Conservation (phyloP, 2,888 invertebrate genomes). For the Rotaria sp. region DNA sequence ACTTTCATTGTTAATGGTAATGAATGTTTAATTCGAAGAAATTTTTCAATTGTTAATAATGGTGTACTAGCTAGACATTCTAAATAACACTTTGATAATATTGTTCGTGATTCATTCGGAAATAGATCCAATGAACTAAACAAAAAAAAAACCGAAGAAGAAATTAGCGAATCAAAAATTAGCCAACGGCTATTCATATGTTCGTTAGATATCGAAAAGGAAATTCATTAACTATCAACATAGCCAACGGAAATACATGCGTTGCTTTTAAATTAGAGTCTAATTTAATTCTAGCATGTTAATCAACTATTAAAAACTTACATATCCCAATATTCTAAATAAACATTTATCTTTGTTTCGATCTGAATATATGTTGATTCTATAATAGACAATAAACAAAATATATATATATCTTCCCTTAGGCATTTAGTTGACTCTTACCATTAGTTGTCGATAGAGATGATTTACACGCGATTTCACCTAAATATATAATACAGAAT, state of each 20-base stretch:
- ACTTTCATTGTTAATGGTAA: neutral
- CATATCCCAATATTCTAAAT: conserved; percentile 20
- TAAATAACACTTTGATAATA: neutral
- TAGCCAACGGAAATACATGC: neutral
- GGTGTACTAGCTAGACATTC: neutral
- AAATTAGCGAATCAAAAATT: neutral
- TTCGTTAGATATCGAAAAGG: neutral
- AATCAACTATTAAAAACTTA: neutral
- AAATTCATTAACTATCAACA: neutral
- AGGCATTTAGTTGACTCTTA: neutral
- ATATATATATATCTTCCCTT: neutral
- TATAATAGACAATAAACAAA: neutral
- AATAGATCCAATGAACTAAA: neutral
- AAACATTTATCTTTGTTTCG: neutral
- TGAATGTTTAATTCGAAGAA: neutral
- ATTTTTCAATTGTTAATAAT: neutral
- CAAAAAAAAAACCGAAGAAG: neutral
- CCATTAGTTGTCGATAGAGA: neutral
- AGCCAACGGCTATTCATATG: neutral
- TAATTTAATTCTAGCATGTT: neutral
- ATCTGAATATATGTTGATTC: neutral
- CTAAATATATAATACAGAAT: neutral
- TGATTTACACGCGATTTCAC: neutral
- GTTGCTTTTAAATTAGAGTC: neutral
- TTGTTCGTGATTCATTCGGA: neutral